A percentile compares a stretch with the other conserved stretches of the same genome.
Evolutionary conservation across 2,113 vertebrate genomes (phyloP).

Genomic region (Pangasianodon gigas): DNA sequence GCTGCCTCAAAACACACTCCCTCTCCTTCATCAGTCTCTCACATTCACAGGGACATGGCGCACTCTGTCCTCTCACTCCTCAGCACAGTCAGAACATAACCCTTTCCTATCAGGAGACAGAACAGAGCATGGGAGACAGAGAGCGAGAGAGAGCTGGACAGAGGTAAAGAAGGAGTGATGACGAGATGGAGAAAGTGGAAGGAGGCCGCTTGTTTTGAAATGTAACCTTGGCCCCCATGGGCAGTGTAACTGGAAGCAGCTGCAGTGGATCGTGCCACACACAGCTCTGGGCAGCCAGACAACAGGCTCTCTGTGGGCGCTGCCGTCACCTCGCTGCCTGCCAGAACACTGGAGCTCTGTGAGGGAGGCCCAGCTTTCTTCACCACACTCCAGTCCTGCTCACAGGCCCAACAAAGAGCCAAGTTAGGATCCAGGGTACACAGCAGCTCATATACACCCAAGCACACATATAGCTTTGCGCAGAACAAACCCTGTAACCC

Average conservation of each 20-base stretch:
- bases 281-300: constrained; percentile 64
- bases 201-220: constrained; percentile 64
- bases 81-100: constrained; percentile 20
- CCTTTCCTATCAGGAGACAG: constrained; percentile 25
- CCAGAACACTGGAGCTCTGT: constrained; percentile 71
- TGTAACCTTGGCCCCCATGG: constrained; percentile 47
- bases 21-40: neutral
- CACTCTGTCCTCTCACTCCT: neutral
- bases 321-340: constrained; percentile 71
- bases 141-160: neutral
- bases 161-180: constrained; percentile 15
- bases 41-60: constrained; percentile 7
- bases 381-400: constrained; percentile 60
- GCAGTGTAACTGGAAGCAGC: constrained; percentile 72
- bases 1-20: neutral
- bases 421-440: constrained; percentile 55
- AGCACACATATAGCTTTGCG: constrained; percentile 13
- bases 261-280: constrained; percentile 69
- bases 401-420: constrained; percentile 52
- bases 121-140: neutral
- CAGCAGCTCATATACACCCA: constrained; percentile 22
- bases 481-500: neutral
- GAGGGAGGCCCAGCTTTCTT: constrained; percentile 58
- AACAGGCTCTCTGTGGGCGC: constrained; percentile 72
- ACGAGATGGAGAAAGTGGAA: constrained; percentile 37